A percentile compares a stretch with the other conserved stretches of the same genome.
Conservation (phyloP, 2,888 invertebrate species). For the Saturnia japonica region DNA sequence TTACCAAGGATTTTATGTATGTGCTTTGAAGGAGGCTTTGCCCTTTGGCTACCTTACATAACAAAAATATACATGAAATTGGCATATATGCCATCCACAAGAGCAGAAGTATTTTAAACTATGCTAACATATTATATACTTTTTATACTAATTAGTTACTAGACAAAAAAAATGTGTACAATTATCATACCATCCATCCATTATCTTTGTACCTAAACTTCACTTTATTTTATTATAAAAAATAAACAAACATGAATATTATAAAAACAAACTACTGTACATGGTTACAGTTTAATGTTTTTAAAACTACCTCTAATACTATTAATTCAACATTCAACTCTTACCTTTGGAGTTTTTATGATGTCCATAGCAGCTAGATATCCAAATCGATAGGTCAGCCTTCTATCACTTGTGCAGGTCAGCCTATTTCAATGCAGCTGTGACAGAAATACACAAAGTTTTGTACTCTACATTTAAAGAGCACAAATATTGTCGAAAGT, state of each 20-base stretch:
- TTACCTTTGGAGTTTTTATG: constrained; percentile 73
- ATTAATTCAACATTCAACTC: constrained; percentile 25
- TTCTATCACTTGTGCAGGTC: constrained; percentile 27
- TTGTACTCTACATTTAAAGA: not conserved
- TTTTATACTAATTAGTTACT: not conserved
- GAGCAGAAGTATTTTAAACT: not conserved
- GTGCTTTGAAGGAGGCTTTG: no score
- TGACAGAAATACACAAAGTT: constrained; percentile 24
- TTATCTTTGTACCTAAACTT: not conserved
- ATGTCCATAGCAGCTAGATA: constrained; percentile 64
- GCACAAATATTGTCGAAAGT: not conserved
- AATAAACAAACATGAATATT: no score
- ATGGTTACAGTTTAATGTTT: not conserved
- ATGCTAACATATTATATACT: no score
- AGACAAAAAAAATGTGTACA: not conserved
- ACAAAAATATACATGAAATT: no score
- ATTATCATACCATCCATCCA: not conserved
- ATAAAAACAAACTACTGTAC: not conserved
- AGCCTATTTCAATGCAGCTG: constrained; percentile 48
- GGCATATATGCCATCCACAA: not conserved
- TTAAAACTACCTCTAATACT: not conserved
- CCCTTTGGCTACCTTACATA: no score
- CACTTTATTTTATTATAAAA: not conserved
- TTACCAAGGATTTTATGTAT: no score
- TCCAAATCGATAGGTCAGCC: constrained; percentile 62